Percentiles rank a stretch among this genome's conserved stretches.
Evolutionary conservation across 2,797 vertebrate species (phyloP).

Genomic region (Champsocephalus gunnari): DNA sequence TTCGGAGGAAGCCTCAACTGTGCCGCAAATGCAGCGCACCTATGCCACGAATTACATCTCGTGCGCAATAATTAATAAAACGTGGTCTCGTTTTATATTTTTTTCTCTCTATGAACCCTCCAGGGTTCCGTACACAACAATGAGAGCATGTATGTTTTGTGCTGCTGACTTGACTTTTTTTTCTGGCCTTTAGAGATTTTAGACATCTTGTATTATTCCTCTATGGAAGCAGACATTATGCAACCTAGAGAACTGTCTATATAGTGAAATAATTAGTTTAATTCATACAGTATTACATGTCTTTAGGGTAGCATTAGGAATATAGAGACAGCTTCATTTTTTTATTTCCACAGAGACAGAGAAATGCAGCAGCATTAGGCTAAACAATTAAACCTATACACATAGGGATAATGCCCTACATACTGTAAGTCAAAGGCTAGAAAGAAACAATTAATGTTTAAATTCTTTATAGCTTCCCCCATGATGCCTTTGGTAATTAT

Average conservation of each 20-base stretch:
- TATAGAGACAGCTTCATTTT: constrained; percentile 26
- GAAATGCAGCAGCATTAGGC: constrained; percentile 15
- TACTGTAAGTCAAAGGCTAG: constrained; percentile 27
- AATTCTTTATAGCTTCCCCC: constrained; percentile 48
- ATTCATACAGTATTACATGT: constrained; percentile 13
- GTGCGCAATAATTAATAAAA: too few species aligned
- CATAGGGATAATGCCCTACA: too few species aligned
- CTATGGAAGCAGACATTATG: constrained; percentile 3
- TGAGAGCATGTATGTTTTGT: neutral
- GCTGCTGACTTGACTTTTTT: neutral
- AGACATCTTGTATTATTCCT: constrained; percentile 4
- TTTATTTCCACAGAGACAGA: constrained; percentile 42
- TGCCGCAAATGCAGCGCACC: too few species aligned
- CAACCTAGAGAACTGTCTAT: neutral
- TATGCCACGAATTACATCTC: too few species aligned
- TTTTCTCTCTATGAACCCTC: too few species aligned
- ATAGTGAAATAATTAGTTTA: constrained; percentile 7
- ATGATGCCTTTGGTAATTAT: constrained; percentile 43
- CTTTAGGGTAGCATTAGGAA: constrained; percentile 22
- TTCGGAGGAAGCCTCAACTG: too few species aligned
- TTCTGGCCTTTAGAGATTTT: neutral
- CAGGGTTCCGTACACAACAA: too few species aligned
- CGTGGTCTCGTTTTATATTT: too few species aligned
- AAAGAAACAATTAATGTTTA: constrained; percentile 49
- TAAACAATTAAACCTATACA: constrained; percentile 41